Conservation (phyloP, 1,140 invertebrate species). For the Adoxophyes honmai region DNA sequence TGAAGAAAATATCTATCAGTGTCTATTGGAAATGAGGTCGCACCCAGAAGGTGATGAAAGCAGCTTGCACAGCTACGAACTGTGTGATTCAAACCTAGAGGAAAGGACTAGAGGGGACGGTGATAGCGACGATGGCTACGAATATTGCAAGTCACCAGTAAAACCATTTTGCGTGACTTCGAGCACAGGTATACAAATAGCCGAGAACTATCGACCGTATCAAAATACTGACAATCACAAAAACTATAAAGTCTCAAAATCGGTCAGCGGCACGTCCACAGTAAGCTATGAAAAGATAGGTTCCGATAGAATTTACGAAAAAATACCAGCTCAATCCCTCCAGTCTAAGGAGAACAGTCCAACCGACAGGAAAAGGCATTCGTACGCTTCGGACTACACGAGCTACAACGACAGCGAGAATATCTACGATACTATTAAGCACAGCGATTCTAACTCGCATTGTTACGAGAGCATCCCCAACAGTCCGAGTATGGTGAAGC, state of each 20-base stretch:
- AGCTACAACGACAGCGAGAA: slow-evolving; percentile 74
- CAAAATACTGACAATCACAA: slow-evolving; percentile 33
- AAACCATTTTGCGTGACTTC: slow-evolving; percentile 65
- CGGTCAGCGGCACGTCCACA: slow-evolving; percentile 66
- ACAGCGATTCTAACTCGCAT: slow-evolving; percentile 68
- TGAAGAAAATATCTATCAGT: slow-evolving; percentile 68
- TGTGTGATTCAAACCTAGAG: slow-evolving; percentile 58
- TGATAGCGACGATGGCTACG: slow-evolving; percentile 71
- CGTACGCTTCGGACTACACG: slow-evolving; percentile 59
- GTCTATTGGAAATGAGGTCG: slow-evolving; percentile 63
- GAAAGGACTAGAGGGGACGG: slow-evolving; percentile 63
- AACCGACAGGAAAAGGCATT: slow-evolving; percentile 52
- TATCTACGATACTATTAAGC: slow-evolving; percentile 80
- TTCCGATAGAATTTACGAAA: slow-evolving; percentile 70
- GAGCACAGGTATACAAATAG: slow-evolving; percentile 63
- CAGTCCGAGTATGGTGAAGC: slow-evolving; percentile 66
- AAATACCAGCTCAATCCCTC: slow-evolving; percentile 48
- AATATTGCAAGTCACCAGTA: slow-evolving; percentile 70
- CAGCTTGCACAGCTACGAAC: slow-evolving; percentile 71
- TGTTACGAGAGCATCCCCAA: slow-evolving; percentile 79
- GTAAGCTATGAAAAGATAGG: slow-evolving; percentile 74
- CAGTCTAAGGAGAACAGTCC: slow-evolving; percentile 60
- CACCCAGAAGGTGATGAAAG: slow-evolving; percentile 67
- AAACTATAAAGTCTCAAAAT: slow-evolving; percentile 65
- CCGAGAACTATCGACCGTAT: slow-evolving; percentile 55